These are phyloP conservation scores for Platysternon megacephalum DNA, from an alignment of 2,113 vertebrate species.

Conservation along the genomic window DNA sequence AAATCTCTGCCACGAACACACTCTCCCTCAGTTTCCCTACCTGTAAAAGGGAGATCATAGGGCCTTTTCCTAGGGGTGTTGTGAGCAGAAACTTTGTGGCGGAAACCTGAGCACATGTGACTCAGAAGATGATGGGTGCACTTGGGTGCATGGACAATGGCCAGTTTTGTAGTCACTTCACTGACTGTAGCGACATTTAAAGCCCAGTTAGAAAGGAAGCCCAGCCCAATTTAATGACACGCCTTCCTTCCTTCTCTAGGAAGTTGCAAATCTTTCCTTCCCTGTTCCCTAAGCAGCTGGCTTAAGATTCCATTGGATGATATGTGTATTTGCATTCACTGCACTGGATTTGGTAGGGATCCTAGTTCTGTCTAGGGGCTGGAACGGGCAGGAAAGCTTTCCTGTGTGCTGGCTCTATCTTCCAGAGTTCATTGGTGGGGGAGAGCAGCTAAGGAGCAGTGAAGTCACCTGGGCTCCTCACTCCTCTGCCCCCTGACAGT, in stretches of 20 bases:
- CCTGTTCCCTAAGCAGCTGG: background rate
- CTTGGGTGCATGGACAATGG: fast-evolving
- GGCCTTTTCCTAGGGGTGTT: background rate
- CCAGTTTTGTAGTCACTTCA: background rate
- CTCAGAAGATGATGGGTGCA: background rate
- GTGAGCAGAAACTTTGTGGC: background rate
- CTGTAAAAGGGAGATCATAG: fast-evolving
- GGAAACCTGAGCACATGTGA: background rate
- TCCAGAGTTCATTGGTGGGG: background rate
- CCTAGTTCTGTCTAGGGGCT: background rate
- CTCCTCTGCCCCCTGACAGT: background rate
- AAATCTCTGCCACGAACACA: background rate
- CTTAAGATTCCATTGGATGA: background rate
- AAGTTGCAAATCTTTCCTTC: background rate
- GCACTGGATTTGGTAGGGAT: background rate
- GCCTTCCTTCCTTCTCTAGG: background rate
- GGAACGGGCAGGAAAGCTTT: background rate
- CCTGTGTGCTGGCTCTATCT: background rate
- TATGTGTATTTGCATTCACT: background rate
- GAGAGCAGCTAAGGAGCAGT: background rate
- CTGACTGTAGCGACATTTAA: background rate
- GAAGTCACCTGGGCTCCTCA: background rate
- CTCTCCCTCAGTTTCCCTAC: background rate
- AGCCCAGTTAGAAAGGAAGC: background rate
- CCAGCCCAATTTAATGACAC: background rate